Percentiles rank a stretch among this genome's conserved stretches.
Evolutionary conservation across 2,797 vertebrate species (phyloP).

Genomic region (Eremophila alpestris): DNA sequence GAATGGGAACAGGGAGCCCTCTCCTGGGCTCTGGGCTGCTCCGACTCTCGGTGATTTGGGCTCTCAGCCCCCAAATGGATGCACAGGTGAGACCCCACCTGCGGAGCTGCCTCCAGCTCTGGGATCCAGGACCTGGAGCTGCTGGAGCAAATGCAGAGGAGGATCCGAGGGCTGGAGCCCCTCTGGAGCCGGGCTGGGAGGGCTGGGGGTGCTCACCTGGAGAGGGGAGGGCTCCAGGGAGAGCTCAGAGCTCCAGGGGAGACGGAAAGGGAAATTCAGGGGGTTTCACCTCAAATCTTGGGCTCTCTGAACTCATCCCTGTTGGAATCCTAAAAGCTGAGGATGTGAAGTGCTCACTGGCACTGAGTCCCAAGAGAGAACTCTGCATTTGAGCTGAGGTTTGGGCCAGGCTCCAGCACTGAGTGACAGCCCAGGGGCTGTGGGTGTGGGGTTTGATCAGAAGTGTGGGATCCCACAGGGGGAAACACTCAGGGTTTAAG

Average conservation of each 20-base stretch:
- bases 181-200: neutral
- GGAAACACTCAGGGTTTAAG: too few species aligned
- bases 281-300: neutral
- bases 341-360: too few species aligned
- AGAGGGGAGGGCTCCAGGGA: neutral
- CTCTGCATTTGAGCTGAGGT: too few species aligned
- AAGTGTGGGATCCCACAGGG: too few species aligned
- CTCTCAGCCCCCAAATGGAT: neutral
- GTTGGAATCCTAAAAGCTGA: too few species aligned
- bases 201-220: neutral
- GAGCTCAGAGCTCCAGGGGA: neutral
- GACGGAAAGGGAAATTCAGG: neutral
- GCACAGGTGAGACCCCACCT: neutral
- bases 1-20: neutral
- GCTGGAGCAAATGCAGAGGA: neutral
- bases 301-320: neutral
- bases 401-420: too few species aligned
- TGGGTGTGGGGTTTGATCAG: too few species aligned
- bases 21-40: neutral
- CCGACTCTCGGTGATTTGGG: accelerated
- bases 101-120: neutral
- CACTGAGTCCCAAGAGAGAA: too few species aligned
- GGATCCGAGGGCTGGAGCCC: neutral
- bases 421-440: too few species aligned
- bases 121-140: neutral